phyloP scores from a whole-genome alignment of 2,113 vertebrate genomes.

The Mystacornis crossleyi region DNA sequence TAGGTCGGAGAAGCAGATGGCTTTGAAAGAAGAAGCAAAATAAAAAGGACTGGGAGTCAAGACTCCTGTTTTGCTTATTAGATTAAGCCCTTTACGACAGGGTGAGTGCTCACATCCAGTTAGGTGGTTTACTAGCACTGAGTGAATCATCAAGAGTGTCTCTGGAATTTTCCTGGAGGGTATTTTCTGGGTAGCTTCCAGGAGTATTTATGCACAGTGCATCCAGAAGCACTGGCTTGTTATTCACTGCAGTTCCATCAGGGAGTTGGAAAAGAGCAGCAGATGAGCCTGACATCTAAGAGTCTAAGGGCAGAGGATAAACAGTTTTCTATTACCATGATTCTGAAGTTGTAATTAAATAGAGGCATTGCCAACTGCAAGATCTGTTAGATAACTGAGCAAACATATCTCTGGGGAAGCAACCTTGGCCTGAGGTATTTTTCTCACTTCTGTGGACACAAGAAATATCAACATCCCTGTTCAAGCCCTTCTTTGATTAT shows the following conservation, averaged over 20 bases:
- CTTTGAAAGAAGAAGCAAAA: constrained; percentile 58
- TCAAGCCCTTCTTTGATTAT: neutral
- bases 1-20: constrained; percentile 71
- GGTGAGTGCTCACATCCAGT: constrained; percentile 45
- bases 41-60: constrained; percentile 14
- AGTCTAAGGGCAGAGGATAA: constrained; percentile 3
- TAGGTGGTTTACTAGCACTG: neutral
- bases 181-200: constrained; percentile 32
- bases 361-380: neutral
- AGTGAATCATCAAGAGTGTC: neutral
- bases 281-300: constrained; percentile 1
- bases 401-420: neutral
- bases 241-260: neutral
- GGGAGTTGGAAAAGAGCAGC: constrained; percentile 22
- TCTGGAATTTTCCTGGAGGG: constrained; percentile 45
- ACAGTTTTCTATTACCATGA: neutral
- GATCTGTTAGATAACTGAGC: neutral
- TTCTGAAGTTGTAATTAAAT: constrained; percentile 20
- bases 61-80: constrained; percentile 48
- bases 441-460: constrained; percentile 13
- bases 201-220: neutral
- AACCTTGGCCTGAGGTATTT: neutral
- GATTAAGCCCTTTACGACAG: constrained; percentile 20
- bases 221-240: neutral
- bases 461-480: neutral